Evolutionary conservation across 2,113 vertebrate genomes (phyloP), one percentile per base, ranked within the genome.

Genomic region (Aegithalos caudatus): DNA sequence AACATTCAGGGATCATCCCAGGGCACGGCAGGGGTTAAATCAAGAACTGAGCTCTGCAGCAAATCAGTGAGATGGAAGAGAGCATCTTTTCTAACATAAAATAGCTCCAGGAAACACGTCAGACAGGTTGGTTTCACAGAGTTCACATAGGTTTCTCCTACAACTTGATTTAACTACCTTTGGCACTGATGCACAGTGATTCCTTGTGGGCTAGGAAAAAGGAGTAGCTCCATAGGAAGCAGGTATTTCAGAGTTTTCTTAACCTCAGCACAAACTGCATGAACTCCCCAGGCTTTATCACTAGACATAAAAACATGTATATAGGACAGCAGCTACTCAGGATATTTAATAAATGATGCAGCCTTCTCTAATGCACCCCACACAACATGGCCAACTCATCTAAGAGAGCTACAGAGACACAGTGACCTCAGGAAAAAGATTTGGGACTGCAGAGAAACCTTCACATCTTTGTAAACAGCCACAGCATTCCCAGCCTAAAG

Each of bases 171-270:
- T 23, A 62, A 48, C 20, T 12, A 14, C 18, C 79, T 71, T 42
- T 14, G 22, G 50, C 58, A 45, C 37, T 29, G 21, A 35, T 12
- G 8, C 10, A 71, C 48, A 33, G 33, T 0, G 0, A 48, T 77
- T 72, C 45, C 53, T 67, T 47, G 40, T n/a, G 50, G 6, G 19
- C 10, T 45, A 54, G 31, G 35, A 28, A 48, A 80, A 70, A 70
- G 7, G 15, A 94, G 51, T 0, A 57, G 35, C 45, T 76, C 50
- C 42, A 6, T 1, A 45, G 33, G 65, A 76, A 67, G 22, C 42
- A 78, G 37, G 15, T 33, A 88, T 77, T 78, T 33, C 61, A 86
- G 56, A 51, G 35, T 11, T 50, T 65, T 69, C 71, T 64, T 24
- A 40, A 31, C 57, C 42, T 22, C 66, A 71, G 31, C 51, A 61